A percentile compares a stretch with the other conserved stretches of the same genome.
These are phyloP conservation scores for Turnix velox DNA, from an alignment of 2,113 vertebrate genomes.

Conservation along the genomic window DNA sequence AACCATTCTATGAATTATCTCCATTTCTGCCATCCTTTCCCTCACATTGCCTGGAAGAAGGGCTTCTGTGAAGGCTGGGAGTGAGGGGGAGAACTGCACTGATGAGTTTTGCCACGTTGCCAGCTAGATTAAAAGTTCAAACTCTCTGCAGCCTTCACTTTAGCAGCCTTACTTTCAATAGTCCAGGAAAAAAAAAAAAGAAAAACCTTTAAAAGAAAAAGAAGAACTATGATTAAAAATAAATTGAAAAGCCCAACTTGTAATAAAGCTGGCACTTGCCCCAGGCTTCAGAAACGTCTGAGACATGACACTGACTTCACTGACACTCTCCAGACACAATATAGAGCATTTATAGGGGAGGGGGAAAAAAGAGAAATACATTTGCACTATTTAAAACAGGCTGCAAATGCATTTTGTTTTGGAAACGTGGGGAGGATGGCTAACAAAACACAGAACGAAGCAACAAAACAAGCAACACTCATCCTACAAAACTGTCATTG, in stretches of 20 bases:
- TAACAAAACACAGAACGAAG: constrained; percentile 36
- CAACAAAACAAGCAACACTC: constrained; percentile 48
- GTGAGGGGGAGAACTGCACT: not conserved
- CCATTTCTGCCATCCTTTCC: not conserved
- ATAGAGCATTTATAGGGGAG: not conserved
- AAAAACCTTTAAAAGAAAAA: constrained; percentile 9
- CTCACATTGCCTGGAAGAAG: not conserved
- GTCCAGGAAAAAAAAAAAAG: not conserved
- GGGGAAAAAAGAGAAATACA: not conserved
- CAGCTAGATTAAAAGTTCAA: not conserved
- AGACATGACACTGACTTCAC: not conserved
- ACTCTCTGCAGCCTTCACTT: not conserved
- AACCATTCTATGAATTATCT: not conserved
- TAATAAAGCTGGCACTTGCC: constrained; percentile 89
- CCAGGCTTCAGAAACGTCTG: constrained; percentile 66
- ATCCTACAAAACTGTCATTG: constrained; percentile 24
- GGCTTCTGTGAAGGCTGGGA: not conserved
- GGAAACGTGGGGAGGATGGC: not conserved
- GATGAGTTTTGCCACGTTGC: not conserved
- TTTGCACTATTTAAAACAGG: constrained; percentile 32
- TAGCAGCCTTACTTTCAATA: not conserved
- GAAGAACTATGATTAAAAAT: constrained; percentile 78
- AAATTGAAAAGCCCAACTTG: constrained; percentile 74
- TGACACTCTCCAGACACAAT: not conserved
- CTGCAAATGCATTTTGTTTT: constrained; percentile 12